A percentile compares a stretch with the other conserved stretches of the same genome.
These are phyloP conservation scores for Micronisus gabar DNA, from an alignment of 2,113 vertebrate genomes.

Conservation along the genomic window DNA sequence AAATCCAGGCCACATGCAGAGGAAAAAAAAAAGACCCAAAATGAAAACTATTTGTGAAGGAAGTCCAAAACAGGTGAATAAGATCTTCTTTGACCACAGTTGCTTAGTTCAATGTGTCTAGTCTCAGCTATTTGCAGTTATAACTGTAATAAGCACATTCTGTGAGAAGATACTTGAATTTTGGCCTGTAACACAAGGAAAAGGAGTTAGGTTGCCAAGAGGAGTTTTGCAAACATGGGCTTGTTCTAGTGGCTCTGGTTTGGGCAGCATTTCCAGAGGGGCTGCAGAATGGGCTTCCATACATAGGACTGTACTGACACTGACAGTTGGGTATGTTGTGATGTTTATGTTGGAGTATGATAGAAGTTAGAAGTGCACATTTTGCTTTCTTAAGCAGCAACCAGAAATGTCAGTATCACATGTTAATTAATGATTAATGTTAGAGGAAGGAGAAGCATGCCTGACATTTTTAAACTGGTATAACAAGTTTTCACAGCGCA, in stretches of 20 bases:
- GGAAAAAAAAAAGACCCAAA: background rate
- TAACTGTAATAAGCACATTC: background rate
- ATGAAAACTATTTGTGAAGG: background rate
- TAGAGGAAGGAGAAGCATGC: constrained; percentile 44
- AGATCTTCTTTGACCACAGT: background rate
- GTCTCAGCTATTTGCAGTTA: background rate
- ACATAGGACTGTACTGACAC: background rate
- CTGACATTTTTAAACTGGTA: constrained; percentile 58
- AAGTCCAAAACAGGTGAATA: background rate
- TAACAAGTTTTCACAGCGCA: constrained; percentile 18
- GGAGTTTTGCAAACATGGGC: background rate
- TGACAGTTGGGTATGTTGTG: background rate
- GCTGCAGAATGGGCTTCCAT: background rate
- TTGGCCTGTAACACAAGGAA: background rate
- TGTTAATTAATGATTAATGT: constrained; percentile 58
- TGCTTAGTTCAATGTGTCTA: background rate
- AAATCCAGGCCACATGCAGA: background rate
- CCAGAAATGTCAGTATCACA: constrained; percentile 52
- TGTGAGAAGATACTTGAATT: background rate
- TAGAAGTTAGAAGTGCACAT: background rate
- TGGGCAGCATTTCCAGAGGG: background rate
- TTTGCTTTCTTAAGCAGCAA: constrained; percentile 23
- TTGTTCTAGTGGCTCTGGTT: background rate
- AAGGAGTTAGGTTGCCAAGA: background rate
- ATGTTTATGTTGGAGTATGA: background rate